Base-by-base conservation (phyloP, 2,888 invertebrate genomes). In the Caradrina clavipalpis region DNA sequence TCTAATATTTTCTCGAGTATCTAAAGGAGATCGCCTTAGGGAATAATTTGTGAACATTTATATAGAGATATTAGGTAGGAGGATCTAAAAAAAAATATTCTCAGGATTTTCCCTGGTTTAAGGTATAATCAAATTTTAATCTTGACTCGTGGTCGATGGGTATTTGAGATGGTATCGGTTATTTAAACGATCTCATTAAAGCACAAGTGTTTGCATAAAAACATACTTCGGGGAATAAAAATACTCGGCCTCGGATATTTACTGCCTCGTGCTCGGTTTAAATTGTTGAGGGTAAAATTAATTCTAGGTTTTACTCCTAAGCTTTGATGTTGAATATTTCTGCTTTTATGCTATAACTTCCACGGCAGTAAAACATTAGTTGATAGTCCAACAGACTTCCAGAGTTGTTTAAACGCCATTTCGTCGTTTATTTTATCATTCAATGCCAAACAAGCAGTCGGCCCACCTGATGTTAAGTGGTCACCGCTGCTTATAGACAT, bases 161-260 rank as follows among this genome's bases (percentile, higher is more conserved):
- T 57, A 53, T 59, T 72, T 73, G 51, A 59, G 69, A 66, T 59
- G 21, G 21, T 62, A 68, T 75, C 69, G 55, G 58, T 58, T 62
- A 63, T 63, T 60, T 77, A 66, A 72, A 73, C 65, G 78, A 58
- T 53, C 67, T 74, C 78, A 78, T 72, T 80, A 78, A 2, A 61
- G 26, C 54, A 54, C 50, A 53, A 77, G 56, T 71, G 53, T 75
- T 72, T 66, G 65, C 60, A 63, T 78, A 66, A 78, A 66, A 78
- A 66, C 54, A 57, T 47, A 31, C 31, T 69, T 78, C 17, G 11
- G 10, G 21, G 53, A 26, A 8, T 42, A 31, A 69, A 68, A 66
- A 59, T 63, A 59, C 22, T 47, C 45, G 10, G 8, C 15, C 10
- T 35, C 10, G 4, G 49, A 56, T 78, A 65, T 53, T 58, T 51